These are phyloP conservation scores for Ovis aries DNA, from an alignment of 2,113 vertebrate species.

Conservation along the genomic window ARS-UI_Ramb_v3.0 NC_056054.1:270468501-270469000, in stretches of 20 bases:
- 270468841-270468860: background rate
- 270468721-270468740: background rate
- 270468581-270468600: background rate
- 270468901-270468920: background rate
- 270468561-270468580: background rate
- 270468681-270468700: background rate
- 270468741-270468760: background rate
- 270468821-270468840: background rate
- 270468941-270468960: background rate
- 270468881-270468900: background rate
- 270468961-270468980: background rate
- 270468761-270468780: background rate
- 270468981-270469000: background rate
- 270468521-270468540: background rate
- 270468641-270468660: background rate
- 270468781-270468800: background rate
- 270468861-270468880: background rate
- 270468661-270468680: background rate
- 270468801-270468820: background rate
- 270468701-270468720: background rate
- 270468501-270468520: background rate
- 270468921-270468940: background rate
- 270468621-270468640: background rate
- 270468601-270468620: background rate
- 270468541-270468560: background rate